Evolutionary conservation across 1,140 invertebrate genomes (phyloP).

Genomic region (Linepithema humile): DNA sequence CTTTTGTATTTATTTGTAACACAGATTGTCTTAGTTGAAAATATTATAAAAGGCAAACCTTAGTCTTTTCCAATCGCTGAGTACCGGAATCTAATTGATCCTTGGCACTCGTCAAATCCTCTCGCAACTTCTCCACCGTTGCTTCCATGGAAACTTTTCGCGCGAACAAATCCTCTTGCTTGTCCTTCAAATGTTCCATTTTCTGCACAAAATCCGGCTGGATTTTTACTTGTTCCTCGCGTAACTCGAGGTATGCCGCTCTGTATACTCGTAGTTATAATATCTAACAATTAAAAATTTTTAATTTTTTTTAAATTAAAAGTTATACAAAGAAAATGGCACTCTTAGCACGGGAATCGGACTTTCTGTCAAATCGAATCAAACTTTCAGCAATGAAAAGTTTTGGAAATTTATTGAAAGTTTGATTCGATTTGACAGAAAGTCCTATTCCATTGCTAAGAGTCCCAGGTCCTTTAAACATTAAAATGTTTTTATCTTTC

Average conservation of each 20-base stretch:
- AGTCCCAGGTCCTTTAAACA: neutral
- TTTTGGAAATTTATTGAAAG: no score
- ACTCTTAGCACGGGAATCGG: no score
- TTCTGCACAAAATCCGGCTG: slow-evolving; percentile 85
- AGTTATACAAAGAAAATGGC: no score
- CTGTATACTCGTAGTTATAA: no score
- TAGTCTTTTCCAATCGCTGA: slow-evolving; percentile 80
- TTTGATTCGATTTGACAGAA: no score
- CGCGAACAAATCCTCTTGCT: slow-evolving; percentile 81
- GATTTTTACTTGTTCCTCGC: slow-evolving; percentile 86
- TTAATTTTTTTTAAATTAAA: no score
- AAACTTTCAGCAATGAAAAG: no score
- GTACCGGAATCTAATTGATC: slow-evolving; percentile 78
- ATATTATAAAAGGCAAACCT: slow-evolving; percentile 69
- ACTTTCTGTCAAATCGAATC: no score
- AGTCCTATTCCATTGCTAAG: no score
- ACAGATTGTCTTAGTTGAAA: neutral
- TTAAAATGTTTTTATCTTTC: neutral
- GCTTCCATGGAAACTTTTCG: slow-evolving; percentile 79
- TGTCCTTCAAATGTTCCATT: slow-evolving; percentile 85
- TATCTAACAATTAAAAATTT: no score
- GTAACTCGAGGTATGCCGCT: slow-evolving; percentile 85
- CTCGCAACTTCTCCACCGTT: slow-evolving; percentile 74
- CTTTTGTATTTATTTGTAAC: neutral
- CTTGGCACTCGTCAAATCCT: slow-evolving; percentile 81